phyloP scores from a whole-genome alignment of 2,113 vertebrate species.

The Beaufortia kweichowensis region DNA sequence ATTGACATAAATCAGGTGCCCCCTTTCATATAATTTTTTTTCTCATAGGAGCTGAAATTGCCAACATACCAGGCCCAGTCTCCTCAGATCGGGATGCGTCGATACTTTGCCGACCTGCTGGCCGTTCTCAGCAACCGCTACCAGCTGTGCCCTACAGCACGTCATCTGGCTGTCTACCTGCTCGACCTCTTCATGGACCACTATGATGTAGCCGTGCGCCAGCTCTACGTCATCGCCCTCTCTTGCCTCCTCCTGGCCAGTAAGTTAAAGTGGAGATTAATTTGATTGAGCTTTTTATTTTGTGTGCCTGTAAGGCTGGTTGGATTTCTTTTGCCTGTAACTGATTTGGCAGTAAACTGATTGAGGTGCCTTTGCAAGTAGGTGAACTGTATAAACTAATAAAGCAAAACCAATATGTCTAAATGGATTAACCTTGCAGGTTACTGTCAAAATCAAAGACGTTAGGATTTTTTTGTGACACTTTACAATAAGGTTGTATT shows the following conservation, averaged over 20 bases:
- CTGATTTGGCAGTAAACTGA: not conserved
- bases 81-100: constrained; percentile 86
- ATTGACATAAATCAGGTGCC: too few relatives aligned
- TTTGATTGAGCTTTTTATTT: not conserved
- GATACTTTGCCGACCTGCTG: constrained; percentile 85
- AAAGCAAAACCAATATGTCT: too few relatives aligned
- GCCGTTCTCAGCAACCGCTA: constrained; percentile 83
- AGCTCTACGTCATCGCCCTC: constrained; percentile 82
- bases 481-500: too few relatives aligned
- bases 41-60: constrained; percentile 83
- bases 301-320: not conserved
- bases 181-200: constrained; percentile 91
- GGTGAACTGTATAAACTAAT: too few relatives aligned
- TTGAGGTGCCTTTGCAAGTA: too few relatives aligned
- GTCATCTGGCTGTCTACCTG: constrained; percentile 87
- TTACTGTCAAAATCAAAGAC: too few relatives aligned
- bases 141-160: constrained; percentile 82
- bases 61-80: constrained; percentile 83
- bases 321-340: not conserved
- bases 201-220: constrained; percentile 81
- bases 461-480: too few relatives aligned
- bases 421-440: too few relatives aligned
- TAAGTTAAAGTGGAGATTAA: constrained; percentile 65
- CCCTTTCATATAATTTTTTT: constrained; percentile 11
- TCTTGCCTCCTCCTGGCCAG: constrained; percentile 90